Base-by-base conservation (phyloP, 2,113 vertebrate species). In the Oreochromis niloticus region DNA sequence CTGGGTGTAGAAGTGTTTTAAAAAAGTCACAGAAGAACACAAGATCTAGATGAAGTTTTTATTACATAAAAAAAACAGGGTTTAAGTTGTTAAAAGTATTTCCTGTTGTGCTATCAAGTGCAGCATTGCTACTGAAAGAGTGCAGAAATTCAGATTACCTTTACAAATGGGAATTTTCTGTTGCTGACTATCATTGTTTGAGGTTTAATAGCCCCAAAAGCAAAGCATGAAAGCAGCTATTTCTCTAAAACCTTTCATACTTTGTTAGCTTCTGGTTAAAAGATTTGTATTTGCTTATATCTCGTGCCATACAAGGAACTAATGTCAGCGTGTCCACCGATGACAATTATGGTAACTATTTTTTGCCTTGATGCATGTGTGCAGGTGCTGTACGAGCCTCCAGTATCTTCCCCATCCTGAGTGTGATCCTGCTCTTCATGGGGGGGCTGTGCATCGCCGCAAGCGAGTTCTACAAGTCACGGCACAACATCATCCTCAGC, bases 401-500 rank as follows among this genome's bases (percentile, higher is more conserved):
- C 86, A 99, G 99, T 95, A 99, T 99, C 95, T 99, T 99, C 95
- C 99, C 99, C 5, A 99, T 99, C 96, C 97, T 99, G 94, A 99
- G 98, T 17, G 98, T 99, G 96, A 99, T 99, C 95, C 97, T 99
- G 95, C 98, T 99, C 92, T 99, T 99, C 97, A 99, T 99, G 98
- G 99, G 98, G 88, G 98, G 99, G 48, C 98, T 99, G 92, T 99
- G 99, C 96, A 98, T 99, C 85, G 98, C 98, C 63, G 99, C 98
- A 96, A 99, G 98, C 66, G 98, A 99, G 97, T 99, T 99, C 97
- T 99, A 99, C 97, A 99, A 99, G 97, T 98, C 98, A 78, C 98
- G 98, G 94, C 98, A 99, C 97, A 99, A 99, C 98, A 98, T 99
- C 97, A 99, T 99, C 97, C 98, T 99, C 96, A 99, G 98, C 1